phyloP scores from a whole-genome alignment of 2,888 invertebrate genomes.

The Chloroclystis v-ata region DNA sequence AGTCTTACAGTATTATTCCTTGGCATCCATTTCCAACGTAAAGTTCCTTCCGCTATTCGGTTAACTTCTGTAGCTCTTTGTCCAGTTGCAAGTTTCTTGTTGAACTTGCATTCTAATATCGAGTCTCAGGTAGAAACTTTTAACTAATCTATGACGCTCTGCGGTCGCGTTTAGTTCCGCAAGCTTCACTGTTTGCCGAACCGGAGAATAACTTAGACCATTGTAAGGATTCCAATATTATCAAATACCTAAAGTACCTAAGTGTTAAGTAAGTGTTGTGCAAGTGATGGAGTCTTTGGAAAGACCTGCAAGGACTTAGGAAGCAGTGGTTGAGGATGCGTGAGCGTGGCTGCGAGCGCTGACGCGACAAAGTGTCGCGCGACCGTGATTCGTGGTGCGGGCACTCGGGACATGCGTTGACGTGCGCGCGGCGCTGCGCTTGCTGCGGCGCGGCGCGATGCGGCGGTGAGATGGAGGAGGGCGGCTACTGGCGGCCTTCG shows the following conservation, averaged over 20 bases:
- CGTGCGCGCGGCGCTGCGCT: constrained; percentile 75
- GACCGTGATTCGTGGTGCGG: constrained; percentile 76
- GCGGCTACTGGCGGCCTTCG: constrained; percentile 73
- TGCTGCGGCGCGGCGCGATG: constrained; percentile 77
- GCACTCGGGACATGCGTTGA: constrained; percentile 76
- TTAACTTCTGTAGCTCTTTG: constrained; percentile 22
- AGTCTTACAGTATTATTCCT: not conserved
- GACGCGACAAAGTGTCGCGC: constrained; percentile 72
- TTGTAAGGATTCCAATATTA: constrained; percentile 38
- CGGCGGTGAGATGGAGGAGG: constrained; percentile 74
- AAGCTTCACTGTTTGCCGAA: constrained; percentile 45
- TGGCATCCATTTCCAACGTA: constrained; percentile 12
- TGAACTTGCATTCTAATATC: constrained; percentile 41
- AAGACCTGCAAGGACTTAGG: constrained; percentile 35
- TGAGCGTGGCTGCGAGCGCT: constrained; percentile 47
- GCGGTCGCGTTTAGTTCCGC: constrained; percentile 33
- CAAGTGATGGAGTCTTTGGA: constrained; percentile 55
- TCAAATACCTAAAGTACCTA: constrained; percentile 5
- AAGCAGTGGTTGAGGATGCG: constrained; percentile 53
- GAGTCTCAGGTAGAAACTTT: constrained; percentile 20
- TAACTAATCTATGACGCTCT: constrained; percentile 3
- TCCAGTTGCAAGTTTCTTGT: constrained; percentile 33
- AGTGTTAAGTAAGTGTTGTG: constrained; percentile 6
- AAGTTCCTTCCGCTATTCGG: constrained; percentile 20
- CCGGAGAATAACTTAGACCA: constrained; percentile 49